Base-by-base conservation (phyloP, 2,113 vertebrate genomes). In the Takifugu bimaculatus region DNA sequence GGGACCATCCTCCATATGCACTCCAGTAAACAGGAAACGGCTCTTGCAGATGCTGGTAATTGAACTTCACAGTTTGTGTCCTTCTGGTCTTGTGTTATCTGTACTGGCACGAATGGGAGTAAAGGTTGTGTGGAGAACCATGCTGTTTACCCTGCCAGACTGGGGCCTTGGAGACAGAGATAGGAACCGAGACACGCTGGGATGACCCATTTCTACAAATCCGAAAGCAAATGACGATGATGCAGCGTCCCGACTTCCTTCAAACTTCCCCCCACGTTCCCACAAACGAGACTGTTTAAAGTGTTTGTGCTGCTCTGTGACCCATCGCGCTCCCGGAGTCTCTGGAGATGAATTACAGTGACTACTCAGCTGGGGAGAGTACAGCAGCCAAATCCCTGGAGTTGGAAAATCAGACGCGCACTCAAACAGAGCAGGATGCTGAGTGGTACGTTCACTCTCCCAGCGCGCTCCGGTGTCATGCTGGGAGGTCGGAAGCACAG, bases 51-150 rank as follows among this genome's bases (percentile, higher is more conserved):
- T 27, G 2, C 39, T 79, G 67, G 65, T 54, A 72, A 26, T 28
- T 60, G 50, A 63, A 60, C 32, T 27, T 26, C 26, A 55, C 48
- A 27, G 50, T 55, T 44, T 29, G 68, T 66, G 73, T 45, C 72
- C 72, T 75, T 65, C 74, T 71, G 75, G 65, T 68, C 71, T 52
- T 48, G 44, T 67, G 42, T 54, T 65, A 64, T 78, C 72, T 81
- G 62, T 51, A 54, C 60, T 69, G 68, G 68, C 65, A 79, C 68
- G 57, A 68, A 74, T 52, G 49, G 50, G 65, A 78, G 77, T 82
- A 77, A 76, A 55, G 61, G 51, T 70, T 57, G 54, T 64, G 67
- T 69, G 20, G 44, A 54, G 57, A 14, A 54, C 63, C 76, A 51
- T 32, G 42, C 52, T 51, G 25, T 62, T 45, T 49, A 27, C 62